A percentile compares a stretch with the other conserved stretches of the same genome.
These are phyloP conservation scores for Psittacula derbiana DNA, from an alignment of 2,797 vertebrate genomes.

Conservation along the genomic window DNA sequence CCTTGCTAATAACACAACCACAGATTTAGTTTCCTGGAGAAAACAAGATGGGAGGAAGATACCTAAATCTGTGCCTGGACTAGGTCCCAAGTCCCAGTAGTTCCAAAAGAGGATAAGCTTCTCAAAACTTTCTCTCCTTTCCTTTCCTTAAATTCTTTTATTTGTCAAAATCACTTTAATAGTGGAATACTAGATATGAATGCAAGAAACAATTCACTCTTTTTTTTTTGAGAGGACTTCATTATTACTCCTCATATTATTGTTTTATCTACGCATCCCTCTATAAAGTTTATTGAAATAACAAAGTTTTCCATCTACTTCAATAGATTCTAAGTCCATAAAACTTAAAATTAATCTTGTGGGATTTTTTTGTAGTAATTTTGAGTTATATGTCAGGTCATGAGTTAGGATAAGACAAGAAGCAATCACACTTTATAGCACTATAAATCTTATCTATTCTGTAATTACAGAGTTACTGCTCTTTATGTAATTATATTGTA, in stretches of 20 bases:
- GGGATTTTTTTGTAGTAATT: not conserved
- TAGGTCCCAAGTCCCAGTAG: not conserved
- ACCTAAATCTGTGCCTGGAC: not conserved
- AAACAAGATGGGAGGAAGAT: not conserved
- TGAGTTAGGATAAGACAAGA: not conserved
- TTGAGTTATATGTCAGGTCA: not conserved
- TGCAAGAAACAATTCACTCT: not conserved
- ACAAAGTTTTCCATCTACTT: not conserved
- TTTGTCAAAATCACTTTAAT: not conserved
- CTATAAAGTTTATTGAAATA: not conserved
- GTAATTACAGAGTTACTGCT: not conserved
- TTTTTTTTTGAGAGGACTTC: not conserved
- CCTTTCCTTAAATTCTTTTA: not conserved
- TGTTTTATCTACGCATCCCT: not conserved
- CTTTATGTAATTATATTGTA: not conserved
- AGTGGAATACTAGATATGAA: not conserved
- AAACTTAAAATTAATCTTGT: not conserved
- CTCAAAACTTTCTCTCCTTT: not conserved
- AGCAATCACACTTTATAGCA: not conserved
- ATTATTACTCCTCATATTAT: not conserved
- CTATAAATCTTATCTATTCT: not conserved
- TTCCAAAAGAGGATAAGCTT: not conserved
- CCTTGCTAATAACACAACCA: not conserved
- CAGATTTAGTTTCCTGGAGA: not conserved
- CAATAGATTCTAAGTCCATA: not conserved